Evolutionary conservation across 2,888 invertebrate genomes (phyloP).

Genomic region (Bugulina stolonifera): DNA sequence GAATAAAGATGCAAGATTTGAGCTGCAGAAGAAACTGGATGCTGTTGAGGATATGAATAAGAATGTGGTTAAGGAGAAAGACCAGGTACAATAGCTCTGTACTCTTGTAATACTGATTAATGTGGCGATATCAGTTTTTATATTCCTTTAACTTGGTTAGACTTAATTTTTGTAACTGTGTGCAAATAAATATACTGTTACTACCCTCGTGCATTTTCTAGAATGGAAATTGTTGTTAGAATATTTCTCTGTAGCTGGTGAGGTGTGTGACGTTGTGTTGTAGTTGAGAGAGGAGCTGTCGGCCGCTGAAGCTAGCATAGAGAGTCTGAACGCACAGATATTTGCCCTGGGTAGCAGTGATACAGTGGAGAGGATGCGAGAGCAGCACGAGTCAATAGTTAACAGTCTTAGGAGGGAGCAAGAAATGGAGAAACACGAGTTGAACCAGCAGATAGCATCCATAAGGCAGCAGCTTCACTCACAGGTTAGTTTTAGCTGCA

Average conservation of each 20-base stretch:
- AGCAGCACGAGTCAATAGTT: constrained; percentile 46
- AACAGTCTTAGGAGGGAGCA: constrained; percentile 39
- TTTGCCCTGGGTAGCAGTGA: constrained; percentile 43
- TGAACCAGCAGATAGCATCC: constrained; percentile 27
- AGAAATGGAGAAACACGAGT: constrained; percentile 34
- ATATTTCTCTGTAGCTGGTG: no score
- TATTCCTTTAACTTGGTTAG: no score
- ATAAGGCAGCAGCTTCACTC: not conserved
- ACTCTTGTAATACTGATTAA: no score
- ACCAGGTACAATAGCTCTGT: not conserved
- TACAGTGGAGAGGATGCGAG: constrained; percentile 40
- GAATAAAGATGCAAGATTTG: constrained; percentile 21
- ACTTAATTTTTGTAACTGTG: no score
- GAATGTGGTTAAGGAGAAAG: not conserved
- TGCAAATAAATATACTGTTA: no score
- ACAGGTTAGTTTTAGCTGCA: not conserved
- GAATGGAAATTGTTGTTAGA: no score
- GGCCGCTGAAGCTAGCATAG: constrained; percentile 47
- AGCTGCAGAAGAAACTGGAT: constrained; percentile 21
- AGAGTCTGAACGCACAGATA: constrained; percentile 46
- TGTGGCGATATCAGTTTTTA: no score
- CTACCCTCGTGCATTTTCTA: no score
- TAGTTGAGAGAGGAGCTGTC: constrained; percentile 33
- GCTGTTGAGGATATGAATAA: not conserved
- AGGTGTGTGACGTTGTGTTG: no score